Conservation (phyloP, 2,888 invertebrate species). For the Chydorus sphaericus region DNA sequence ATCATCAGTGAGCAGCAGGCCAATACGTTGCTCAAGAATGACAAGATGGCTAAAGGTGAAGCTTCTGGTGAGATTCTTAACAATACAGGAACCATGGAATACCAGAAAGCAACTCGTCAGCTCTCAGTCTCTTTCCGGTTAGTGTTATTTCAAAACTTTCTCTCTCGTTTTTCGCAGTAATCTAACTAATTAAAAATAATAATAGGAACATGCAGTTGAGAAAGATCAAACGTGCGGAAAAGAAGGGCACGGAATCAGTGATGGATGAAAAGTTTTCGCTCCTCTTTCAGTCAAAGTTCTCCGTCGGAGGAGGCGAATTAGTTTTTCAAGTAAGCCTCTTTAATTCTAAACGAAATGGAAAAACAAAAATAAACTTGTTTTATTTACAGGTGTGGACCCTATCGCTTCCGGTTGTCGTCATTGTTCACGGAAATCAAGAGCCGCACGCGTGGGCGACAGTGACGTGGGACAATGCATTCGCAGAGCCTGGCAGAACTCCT, state of each 20-base stretch:
- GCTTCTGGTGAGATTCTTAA: constrained; percentile 88
- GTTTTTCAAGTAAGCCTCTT: constrained; percentile 61
- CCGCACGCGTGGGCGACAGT: constrained; percentile 98
- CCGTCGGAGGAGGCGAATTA: constrained; percentile 73
- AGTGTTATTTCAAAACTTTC: constrained; percentile 7
- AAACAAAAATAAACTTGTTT: neutral
- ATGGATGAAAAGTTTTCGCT: constrained; percentile 95
- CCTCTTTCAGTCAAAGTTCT: constrained; percentile 83
- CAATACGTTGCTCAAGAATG: constrained; percentile 63
- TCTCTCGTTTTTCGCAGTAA: neutral
- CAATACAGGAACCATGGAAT: constrained; percentile 88
- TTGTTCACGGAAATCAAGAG: constrained; percentile 98
- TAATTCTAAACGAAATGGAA: neutral
- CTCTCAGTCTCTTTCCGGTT: constrained; percentile 76
- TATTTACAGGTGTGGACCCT: constrained; percentile 69
- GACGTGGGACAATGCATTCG: constrained; percentile 99
- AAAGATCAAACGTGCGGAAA: constrained; percentile 88
- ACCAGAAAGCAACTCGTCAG: constrained; percentile 70
- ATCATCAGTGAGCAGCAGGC: constrained; percentile 71
- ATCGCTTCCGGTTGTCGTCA: constrained; percentile 93
- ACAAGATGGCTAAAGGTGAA: constrained; percentile 55
- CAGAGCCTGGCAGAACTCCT: constrained; percentile 78
- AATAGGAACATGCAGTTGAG: constrained; percentile 76
- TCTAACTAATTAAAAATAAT: neutral
- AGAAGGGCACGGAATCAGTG: constrained; percentile 92